Evolutionary conservation across 2,113 vertebrate species (phyloP).

Genomic region (Bubalus kerabau): DNA sequence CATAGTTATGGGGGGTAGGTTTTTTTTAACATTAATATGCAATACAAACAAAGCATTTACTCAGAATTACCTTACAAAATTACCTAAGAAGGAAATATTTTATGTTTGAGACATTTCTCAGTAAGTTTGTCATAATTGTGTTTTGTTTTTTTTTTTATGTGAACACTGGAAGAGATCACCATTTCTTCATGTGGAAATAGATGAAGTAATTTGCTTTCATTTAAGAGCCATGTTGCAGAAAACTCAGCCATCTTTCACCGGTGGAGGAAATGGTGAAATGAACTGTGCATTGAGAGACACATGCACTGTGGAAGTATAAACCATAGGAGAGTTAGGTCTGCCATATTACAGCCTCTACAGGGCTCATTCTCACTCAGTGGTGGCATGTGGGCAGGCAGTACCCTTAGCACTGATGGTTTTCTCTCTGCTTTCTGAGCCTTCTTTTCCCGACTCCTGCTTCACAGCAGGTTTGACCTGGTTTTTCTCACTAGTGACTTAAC

Average conservation of each 20-base stretch:
- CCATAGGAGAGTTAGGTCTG: neutral
- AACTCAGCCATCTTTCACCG: neutral
- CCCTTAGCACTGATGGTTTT: neutral
- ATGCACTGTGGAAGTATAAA: neutral
- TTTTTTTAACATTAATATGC: neutral
- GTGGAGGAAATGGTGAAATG: neutral
- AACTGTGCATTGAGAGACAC: neutral
- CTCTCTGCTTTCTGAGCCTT: neutral
- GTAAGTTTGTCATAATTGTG: neutral
- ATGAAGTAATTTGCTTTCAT: neutral
- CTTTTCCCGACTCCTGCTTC: neutral
- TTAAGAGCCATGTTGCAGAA: neutral
- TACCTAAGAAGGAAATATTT: neutral
- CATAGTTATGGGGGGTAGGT: neutral
- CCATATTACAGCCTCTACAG: neutral
- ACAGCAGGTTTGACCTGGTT: neutral
- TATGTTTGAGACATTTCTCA: neutral
- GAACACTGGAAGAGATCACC: neutral
- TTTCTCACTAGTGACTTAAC: neutral
- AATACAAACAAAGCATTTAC: neutral
- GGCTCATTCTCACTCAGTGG: neutral
- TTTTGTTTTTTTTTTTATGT: neutral
- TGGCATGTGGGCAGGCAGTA: neutral
- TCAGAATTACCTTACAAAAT: neutral
- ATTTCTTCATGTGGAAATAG: neutral